A percentile compares a stretch with the other conserved stretches of the same genome.
phyloP scores from a whole-genome alignment of 2,888 invertebrate species.

The Cerastis leucographa region DNA sequence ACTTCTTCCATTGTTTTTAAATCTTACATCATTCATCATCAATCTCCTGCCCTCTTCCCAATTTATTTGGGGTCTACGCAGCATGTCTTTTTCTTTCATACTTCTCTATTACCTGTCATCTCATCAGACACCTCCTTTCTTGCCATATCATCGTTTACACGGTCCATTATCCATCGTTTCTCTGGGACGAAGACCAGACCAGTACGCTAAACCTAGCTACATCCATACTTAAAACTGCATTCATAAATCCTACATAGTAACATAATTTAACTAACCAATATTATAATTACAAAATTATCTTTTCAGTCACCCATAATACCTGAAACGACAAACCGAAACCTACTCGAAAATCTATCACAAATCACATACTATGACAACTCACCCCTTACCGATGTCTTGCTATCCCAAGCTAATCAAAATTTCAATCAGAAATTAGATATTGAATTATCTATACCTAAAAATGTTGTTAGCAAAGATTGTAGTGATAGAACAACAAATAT shows the following conservation, averaged over 20 bases:
- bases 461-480: background rate
- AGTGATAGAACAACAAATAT: background rate
- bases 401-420: background rate
- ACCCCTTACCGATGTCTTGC: background rate
- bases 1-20: too few species aligned
- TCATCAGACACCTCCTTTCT: background rate
- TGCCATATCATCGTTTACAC: background rate
- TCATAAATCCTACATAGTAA: background rate
- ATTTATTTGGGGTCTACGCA: background rate
- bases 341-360: slow-evolving; percentile 43
- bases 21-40: too few species aligned
- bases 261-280: background rate
- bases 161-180: background rate
- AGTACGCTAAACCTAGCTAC: too few species aligned
- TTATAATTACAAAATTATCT: background rate
- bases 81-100: background rate
- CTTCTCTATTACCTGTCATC: background rate
- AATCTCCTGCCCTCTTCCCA: background rate
- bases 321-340: background rate
- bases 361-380: slow-evolving; percentile 38
- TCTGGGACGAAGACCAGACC: background rate
- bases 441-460: slow-evolving; percentile 4
- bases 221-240: background rate
- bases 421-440: background rate
- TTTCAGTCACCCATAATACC: slow-evolving; percentile 34